Evolutionary conservation across 1,140 invertebrate genomes (phyloP).

Genomic region (Spodoptera litura): DNA sequence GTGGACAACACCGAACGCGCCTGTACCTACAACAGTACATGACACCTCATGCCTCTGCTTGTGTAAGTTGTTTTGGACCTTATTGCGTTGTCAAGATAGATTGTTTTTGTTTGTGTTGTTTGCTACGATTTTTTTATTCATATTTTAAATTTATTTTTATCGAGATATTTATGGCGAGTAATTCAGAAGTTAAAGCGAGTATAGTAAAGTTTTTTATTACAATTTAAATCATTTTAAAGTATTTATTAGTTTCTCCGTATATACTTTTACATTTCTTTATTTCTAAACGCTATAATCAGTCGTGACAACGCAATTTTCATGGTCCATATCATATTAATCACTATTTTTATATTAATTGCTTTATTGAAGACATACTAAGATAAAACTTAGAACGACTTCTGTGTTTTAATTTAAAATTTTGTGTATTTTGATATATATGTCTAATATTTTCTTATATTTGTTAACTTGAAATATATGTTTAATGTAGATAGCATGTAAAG

Average conservation of each 20-base stretch:
- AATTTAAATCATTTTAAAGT: too few relatives aligned
- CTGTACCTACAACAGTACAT: constrained; percentile 89
- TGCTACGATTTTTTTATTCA: too few relatives aligned
- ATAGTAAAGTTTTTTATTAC: too few relatives aligned
- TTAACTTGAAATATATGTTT: background rate
- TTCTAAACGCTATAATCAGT: background rate
- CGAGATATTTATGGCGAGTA: too few relatives aligned
- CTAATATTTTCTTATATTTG: background rate
- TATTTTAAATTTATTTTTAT: too few relatives aligned
- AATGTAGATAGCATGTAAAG: background rate
- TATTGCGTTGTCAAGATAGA: background rate
- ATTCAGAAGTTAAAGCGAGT: too few relatives aligned
- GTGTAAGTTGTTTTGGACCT: background rate
- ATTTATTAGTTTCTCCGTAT: too few relatives aligned
- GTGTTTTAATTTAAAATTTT: background rate
- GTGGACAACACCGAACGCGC: constrained; percentile 99
- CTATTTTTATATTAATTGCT: too few relatives aligned
- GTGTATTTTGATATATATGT: background rate
- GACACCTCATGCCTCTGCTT: constrained; percentile 57
- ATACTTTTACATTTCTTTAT: too few relatives aligned
- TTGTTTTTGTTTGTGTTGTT: background rate
- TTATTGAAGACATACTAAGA: too few relatives aligned
- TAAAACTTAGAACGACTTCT: background rate
- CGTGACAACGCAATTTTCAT: too few relatives aligned
- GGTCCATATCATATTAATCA: too few relatives aligned